These are phyloP conservation scores for Ctenodactylus gundi DNA, from an alignment of 2,113 vertebrate genomes.

Conservation along the genomic window DNA sequence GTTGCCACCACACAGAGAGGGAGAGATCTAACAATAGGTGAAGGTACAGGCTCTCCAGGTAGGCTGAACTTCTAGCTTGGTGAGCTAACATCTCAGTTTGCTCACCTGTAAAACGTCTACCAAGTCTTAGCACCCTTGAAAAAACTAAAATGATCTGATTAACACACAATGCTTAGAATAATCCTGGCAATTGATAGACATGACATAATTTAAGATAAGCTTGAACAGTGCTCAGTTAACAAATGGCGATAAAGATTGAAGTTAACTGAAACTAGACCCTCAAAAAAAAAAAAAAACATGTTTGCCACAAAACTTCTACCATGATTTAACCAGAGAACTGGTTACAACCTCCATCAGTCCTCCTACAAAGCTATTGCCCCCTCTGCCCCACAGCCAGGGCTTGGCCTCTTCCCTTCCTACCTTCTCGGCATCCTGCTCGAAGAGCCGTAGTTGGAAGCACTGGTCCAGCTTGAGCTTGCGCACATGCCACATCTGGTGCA, in stretches of 20 bases:
- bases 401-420: conserved; percentile 78
- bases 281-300: too few relatives aligned
- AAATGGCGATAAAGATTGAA: background rate
- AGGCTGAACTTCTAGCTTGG: background rate
- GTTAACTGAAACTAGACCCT: background rate
- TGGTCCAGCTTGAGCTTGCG: conserved; percentile 98
- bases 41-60: background rate
- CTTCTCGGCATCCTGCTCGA: conserved; percentile 99
- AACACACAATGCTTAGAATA: background rate
- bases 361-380: background rate
- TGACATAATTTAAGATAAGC: background rate
- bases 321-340: background rate
- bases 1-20: background rate
- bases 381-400: background rate
- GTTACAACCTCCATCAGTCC: background rate
- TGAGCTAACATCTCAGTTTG: background rate
- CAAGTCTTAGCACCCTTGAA: background rate
- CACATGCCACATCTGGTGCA: conserved; percentile 99
- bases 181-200: background rate
- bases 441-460: conserved; percentile 98
- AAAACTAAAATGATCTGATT: background rate
- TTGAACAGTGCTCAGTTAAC: background rate
- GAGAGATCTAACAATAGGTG: too few relatives aligned
- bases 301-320: background rate
- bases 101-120: background rate